These are phyloP conservation scores for Aphodius granarius DNA, from an alignment of 2,888 invertebrate species.

Conservation along the genomic window DNA sequence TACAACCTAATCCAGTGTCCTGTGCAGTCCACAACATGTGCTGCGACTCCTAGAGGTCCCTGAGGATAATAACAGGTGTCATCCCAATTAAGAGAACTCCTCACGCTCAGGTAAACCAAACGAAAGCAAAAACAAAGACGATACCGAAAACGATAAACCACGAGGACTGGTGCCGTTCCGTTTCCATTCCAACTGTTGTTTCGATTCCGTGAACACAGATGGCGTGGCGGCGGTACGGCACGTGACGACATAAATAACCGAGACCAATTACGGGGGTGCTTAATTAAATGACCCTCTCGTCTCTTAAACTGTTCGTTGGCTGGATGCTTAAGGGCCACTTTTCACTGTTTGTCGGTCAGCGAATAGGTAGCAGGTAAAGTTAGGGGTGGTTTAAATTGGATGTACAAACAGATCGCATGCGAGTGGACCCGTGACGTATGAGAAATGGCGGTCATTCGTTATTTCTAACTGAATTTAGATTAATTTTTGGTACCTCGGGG, in stretches of 20 bases:
- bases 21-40: background rate
- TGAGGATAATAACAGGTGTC: conserved; percentile 7
- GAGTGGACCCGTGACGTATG: conserved; percentile 32
- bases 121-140: conserved; percentile 10
- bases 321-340: background rate
- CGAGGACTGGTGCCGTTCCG: background rate
- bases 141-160: conserved; percentile 10
- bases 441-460: conserved; percentile 39
- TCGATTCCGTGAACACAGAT: conserved; percentile 2
- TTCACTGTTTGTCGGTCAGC: conserved; percentile 5
- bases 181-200: conserved; percentile 1
- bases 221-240: conserved; percentile 5
- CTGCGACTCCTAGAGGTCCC: background rate
- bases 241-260: conserved; percentile 10
- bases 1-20: conserved; percentile 1
- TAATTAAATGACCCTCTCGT: conserved; percentile 10
- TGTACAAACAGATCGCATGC: conserved; percentile 10
- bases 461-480: conserved; percentile 35
- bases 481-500: conserved; percentile 12
- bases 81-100: conserved; percentile 1
- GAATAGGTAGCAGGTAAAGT: background rate
- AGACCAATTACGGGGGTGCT: conserved; percentile 6
- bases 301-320: background rate
- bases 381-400: background rate
- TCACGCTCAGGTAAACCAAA: conserved; percentile 6